Evolutionary conservation across 2,113 vertebrate genomes (phyloP), one percentile per base, ranked within the genome.

Genomic region (Jaculus jaculus): DNA sequence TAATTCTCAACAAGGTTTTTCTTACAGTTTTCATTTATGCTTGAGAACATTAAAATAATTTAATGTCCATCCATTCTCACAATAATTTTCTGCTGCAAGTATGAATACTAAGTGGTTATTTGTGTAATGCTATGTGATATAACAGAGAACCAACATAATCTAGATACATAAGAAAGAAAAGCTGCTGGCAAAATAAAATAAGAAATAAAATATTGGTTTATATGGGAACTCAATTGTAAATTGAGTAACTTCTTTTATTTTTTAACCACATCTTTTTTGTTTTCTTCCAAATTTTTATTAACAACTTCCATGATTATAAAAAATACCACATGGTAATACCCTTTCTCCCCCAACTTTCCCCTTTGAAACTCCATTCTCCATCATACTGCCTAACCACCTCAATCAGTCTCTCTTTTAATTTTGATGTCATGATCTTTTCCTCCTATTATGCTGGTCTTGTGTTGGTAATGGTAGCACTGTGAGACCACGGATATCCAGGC

Each of bases 41-140:
- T 93, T 88, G 54, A 90, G 39, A 95, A 79, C 54, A 30, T 89
- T 39, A 92, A 96, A 92, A 89, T 83, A 85, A 87, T 80, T 93
- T 91, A 39, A 54, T 23, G 73, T 91, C 21, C 5, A 73, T 84
- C 7, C 1, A 60, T 60, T n/a, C 37, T 68, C 72, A 10, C 47
- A 80, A 71, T 16, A 7, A 63, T 78, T 92, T 85, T 74, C 51
- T 82, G 1, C 47, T 51, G 37, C 93, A 93, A 58, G 17, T 80
- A 91, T 5, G 24, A 75, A 87, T 66, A 83, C 68, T 30, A 95
- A 96, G 75, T 74, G 75, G 51, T 86, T 80, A 74, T 63, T 42
- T 83, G 34, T 66, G 39, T 61, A 21, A 61, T 61, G 60, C 60
- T 61, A 18, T 4, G 15, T 61, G 15, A 21, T 61, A 61, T 61